A percentile compares a stretch with the other conserved stretches of the same genome.
These are phyloP conservation scores for Dallia pectoralis DNA, from an alignment of 2,797 vertebrate species.

Conservation along the genomic window DNA sequence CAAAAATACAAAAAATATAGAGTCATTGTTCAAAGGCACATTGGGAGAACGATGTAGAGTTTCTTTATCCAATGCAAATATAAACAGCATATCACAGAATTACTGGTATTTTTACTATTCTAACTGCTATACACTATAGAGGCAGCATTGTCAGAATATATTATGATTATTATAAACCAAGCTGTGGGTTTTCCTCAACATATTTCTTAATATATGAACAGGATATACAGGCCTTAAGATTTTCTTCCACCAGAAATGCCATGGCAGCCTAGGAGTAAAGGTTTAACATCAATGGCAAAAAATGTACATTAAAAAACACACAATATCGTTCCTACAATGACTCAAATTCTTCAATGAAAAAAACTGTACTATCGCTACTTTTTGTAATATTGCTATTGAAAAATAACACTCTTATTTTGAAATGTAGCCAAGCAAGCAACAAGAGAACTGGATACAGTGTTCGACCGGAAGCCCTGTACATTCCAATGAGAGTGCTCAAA, in stretches of 20 bases:
- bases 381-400: background rate
- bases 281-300: background rate
- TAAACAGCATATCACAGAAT: background rate
- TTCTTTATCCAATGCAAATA: no score
- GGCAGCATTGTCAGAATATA: slow-evolving; percentile 20
- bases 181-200: slow-evolving; percentile 55
- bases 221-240: slow-evolving; percentile 65
- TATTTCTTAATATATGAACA: slow-evolving; percentile 77
- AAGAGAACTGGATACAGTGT: no score
- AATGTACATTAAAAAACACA: background rate
- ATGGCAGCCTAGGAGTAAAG: slow-evolving; percentile 63
- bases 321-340: no score
- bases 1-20: no score
- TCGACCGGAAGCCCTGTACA: no score
- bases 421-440: background rate
- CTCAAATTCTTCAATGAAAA: no score
- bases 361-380: no score
- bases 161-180: slow-evolving; percentile 51
- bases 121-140: background rate
- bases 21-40: background rate
- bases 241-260: slow-evolving; percentile 70
- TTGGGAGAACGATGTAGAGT: background rate
- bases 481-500: no score
- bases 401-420: background rate
- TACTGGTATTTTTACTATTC: background rate